These are phyloP conservation scores for Acrobasis consociella DNA, from an alignment of 2,888 invertebrate species.

Conservation along the genomic window DNA sequence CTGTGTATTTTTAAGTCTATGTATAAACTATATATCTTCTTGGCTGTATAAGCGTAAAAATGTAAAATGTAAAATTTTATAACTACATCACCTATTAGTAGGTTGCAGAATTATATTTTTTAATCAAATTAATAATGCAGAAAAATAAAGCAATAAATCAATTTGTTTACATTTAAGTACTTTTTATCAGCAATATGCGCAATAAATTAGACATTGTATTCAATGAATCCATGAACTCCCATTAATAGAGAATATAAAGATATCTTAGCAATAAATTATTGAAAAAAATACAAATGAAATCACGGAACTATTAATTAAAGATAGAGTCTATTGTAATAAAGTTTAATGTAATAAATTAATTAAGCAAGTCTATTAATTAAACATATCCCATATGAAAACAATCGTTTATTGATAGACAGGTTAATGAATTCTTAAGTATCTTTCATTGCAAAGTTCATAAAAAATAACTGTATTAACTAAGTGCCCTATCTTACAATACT, in stretches of 20 bases:
- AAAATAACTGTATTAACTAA: too few relatives aligned
- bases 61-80: neutral
- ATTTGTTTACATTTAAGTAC: constrained; percentile 12
- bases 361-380: constrained; percentile 49
- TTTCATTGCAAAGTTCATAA: neutral
- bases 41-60: too few relatives aligned
- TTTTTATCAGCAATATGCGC: constrained; percentile 32
- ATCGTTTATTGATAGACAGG: constrained; percentile 43
- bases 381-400: constrained; percentile 46
- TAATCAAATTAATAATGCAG: constrained; percentile 19
- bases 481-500: too few relatives aligned
- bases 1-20: neutral
- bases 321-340: constrained; percentile 49
- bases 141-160: constrained; percentile 23
- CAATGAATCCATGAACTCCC: constrained; percentile 47
- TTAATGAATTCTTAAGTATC: neutral
- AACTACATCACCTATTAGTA: neutral
- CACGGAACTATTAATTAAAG: constrained; percentile 51
- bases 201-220: constrained; percentile 50
- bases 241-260: constrained; percentile 37
- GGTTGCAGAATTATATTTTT: too few relatives aligned
- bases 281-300: constrained; percentile 46
- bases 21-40: neutral
- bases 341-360: constrained; percentile 59
- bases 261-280: constrained; percentile 51